Conservation (phyloP, 2,888 invertebrate species). For the Caenorhabditis drosophilae region DNA sequence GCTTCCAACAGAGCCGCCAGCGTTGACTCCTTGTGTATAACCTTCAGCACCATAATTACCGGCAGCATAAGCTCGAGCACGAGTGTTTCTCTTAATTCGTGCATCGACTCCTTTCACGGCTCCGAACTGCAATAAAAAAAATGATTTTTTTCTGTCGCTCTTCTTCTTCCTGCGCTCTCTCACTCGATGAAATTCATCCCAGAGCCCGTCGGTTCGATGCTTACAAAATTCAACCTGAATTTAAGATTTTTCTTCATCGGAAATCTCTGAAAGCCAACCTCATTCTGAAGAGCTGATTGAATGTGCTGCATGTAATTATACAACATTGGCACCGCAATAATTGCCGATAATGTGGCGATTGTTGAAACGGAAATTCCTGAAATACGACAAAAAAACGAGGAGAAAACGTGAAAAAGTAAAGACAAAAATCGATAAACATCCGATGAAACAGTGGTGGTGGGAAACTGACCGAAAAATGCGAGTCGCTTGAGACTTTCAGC, state of each 20-base stretch:
- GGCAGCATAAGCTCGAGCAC: constrained; percentile 26
- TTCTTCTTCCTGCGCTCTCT: neutral
- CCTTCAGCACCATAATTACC: constrained; percentile 7
- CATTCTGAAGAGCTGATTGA: constrained; percentile 63
- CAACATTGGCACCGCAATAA: constrained; percentile 67
- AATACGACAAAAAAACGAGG: too few relatives aligned
- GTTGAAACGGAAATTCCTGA: constrained; percentile 38
- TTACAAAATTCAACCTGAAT: constrained; percentile 57
- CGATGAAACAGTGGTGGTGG: too few relatives aligned
- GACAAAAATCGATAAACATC: too few relatives aligned
- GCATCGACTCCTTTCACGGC: constrained; percentile 45
- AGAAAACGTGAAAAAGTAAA: neutral
- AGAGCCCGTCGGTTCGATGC: constrained; percentile 58
- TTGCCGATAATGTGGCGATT: constrained; percentile 64
- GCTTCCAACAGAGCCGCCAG: constrained; percentile 23
- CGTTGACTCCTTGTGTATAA: constrained; percentile 13
- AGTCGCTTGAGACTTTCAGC: constrained; percentile 58
- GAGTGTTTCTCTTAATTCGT: constrained; percentile 43
- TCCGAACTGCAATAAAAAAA: constrained; percentile 33
- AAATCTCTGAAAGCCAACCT: too few relatives aligned
- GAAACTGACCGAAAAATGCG: constrained; percentile 58
- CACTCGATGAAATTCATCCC: constrained; percentile 55
- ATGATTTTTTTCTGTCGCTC: neutral
- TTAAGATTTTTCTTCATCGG: too few relatives aligned
- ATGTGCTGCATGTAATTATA: constrained; percentile 68